These are phyloP conservation scores for Hippasteria phrygiana DNA, from an alignment of 53 echinoderm and acorn worm genomes.

Conservation along the genomic window DNA sequence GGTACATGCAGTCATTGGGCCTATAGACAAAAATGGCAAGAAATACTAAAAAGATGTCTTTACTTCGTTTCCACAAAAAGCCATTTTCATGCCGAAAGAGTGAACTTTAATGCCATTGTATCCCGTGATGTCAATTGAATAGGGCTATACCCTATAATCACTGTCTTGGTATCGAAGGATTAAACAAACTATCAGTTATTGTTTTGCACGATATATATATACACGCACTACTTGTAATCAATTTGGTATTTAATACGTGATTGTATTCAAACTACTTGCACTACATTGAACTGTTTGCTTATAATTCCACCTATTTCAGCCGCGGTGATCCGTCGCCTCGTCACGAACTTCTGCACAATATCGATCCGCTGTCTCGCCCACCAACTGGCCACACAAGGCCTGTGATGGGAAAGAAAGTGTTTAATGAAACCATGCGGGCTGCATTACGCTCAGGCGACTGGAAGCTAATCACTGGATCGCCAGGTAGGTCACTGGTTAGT, in stretches of 20 bases:
- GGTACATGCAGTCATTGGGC: conserved; percentile 17
- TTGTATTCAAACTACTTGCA: not conserved
- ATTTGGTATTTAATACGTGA: too few relatives aligned
- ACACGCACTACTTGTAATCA: too few relatives aligned
- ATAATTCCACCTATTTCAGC: not conserved
- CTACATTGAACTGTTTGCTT: not conserved
- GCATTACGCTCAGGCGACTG: conserved; percentile 88
- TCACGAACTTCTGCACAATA: conserved; percentile 86
- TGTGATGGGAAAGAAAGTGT: conserved; percentile 78
- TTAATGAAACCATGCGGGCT: conserved; percentile 84
- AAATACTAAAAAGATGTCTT: too few relatives aligned
- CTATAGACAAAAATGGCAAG: not conserved
- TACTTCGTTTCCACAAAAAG: too few relatives aligned
- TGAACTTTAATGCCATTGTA: too few relatives aligned
- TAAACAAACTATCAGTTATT: too few relatives aligned
- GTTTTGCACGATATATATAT: too few relatives aligned
- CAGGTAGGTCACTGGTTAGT: conserved; percentile 6
- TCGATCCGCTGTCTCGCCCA: conserved; percentile 63
- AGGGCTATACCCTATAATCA: too few relatives aligned
- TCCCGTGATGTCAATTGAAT: too few relatives aligned
- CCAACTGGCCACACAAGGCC: not conserved
- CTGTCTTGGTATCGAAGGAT: too few relatives aligned
- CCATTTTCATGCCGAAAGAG: too few relatives aligned
- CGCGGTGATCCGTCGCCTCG: conserved; percentile 51
- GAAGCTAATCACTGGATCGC: conserved; percentile 83